Evolutionary conservation across 2,797 vertebrate genomes (phyloP).

Genomic region (Muscicapa striata): DNA sequence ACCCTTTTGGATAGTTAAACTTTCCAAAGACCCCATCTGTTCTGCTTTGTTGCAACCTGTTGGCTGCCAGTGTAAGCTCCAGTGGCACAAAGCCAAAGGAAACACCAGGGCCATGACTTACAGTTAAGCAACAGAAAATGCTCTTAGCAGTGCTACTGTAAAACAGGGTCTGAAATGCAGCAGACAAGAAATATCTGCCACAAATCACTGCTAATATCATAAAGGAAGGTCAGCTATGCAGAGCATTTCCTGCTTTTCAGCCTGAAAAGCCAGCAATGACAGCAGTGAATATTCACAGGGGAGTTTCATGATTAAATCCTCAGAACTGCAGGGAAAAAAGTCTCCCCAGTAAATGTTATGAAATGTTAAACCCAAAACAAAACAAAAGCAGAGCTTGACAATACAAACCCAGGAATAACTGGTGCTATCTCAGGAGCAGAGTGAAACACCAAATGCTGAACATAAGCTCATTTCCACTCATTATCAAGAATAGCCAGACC

Average conservation of each 20-base stretch:
- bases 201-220: slow-evolving; percentile 54
- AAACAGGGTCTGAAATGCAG: not conserved
- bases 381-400: not conserved
- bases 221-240: slow-evolving; percentile 62
- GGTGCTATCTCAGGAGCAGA: not conserved
- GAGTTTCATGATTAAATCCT: slow-evolving; percentile 29
- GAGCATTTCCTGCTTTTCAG: slow-evolving; percentile 75
- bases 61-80: not conserved
- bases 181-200: slow-evolving; percentile 3
- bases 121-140: slow-evolving; percentile 16
- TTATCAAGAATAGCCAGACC: not conserved
- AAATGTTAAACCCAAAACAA: slow-evolving; percentile 9
- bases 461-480: not conserved
- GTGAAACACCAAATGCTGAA: not conserved
- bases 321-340: not conserved
- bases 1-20: not conserved
- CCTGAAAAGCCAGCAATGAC: slow-evolving; percentile 53
- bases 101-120: slow-evolving; percentile 11
- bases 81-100: not conserved
- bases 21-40: not conserved
- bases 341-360: not conserved
- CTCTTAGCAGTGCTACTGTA: slow-evolving; percentile 16
- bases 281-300: slow-evolving; percentile 33
- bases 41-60: not conserved
- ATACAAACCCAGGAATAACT: not conserved